Base-by-base conservation (phyloP, 64 coral and sea anemone species). In the Porites australiensis region DNA sequence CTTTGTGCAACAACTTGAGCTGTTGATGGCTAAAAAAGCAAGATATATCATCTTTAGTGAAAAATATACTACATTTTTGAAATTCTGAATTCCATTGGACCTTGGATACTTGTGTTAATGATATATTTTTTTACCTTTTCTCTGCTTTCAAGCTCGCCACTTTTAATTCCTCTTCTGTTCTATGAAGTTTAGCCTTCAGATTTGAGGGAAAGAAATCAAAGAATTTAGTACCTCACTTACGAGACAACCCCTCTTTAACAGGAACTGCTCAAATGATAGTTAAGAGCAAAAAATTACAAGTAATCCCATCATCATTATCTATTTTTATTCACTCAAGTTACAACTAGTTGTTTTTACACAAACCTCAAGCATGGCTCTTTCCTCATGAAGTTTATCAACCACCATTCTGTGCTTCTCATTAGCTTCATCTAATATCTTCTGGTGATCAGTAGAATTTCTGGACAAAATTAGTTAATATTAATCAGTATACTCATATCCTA, bases 371-470 rank as follows among this genome's bases (percentile, higher is more conserved):
- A 99, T 48, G 18, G 98, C 94, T 80, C 94, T 91, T 19, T 99
- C 98, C 70, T 99, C 94, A 54, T 96, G 88, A 54, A 99, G 91
- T 75, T 99, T 99, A 55, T 95, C 94, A 77, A 99, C 82, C 47
- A 95, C 74, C 77, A 99, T 88, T 85, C 89, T 91, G n/a, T 99
- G 94, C 72, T 90, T 95, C 19, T 88, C 92, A 88, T 86, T 91
- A 65, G 88, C 94, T 61, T 99, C 94, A 58, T 99, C 91, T 60
- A 99, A 79, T 19, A 95, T 16, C 59, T 96, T 99, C 77, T 99
- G 94, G 53, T 99, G 88, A 27, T 59, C 82, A 8, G 88, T 79
- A 18, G 98, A 93, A 89, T 90, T 88, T 59, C 98, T 99, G 20
- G 50, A 69, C 45, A 82, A 72, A 44, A 84, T 10, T 44, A 15